Percentiles rank a stretch among this genome's conserved stretches.
These are phyloP conservation scores for Habrosyne pyritoides DNA, from an alignment of 2,888 invertebrate genomes.

Conservation along the genomic window DNA sequence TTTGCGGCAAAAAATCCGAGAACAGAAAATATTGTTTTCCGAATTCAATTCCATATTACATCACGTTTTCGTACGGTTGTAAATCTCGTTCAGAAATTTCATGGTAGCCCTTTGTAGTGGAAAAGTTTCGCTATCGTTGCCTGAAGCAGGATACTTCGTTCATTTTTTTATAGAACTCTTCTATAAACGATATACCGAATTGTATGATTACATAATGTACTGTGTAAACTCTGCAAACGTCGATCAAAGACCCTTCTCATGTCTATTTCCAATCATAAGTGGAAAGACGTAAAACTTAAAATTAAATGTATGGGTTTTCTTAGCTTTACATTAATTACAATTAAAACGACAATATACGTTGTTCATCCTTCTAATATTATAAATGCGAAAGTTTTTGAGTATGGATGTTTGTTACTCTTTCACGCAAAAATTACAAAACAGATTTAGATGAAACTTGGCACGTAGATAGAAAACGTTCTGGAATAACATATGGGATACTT, in stretches of 20 bases:
- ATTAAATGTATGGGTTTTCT: too few relatives aligned
- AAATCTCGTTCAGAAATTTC: constrained; percentile 1
- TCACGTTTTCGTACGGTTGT: not conserved
- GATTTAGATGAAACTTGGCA: too few relatives aligned
- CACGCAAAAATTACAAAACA: too few relatives aligned
- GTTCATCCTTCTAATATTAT: too few relatives aligned
- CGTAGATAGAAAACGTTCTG: too few relatives aligned
- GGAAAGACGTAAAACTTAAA: too few relatives aligned
- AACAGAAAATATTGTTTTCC: not conserved
- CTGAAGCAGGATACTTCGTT: not conserved
- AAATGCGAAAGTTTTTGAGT: too few relatives aligned
- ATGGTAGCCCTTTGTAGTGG: not conserved
- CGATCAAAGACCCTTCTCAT: not conserved
- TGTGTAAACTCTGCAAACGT: not conserved
- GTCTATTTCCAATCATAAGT: not conserved
- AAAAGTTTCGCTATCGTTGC: not conserved
- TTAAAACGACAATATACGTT: too few relatives aligned
- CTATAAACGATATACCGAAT: not conserved
- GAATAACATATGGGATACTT: too few relatives aligned
- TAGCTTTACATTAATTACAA: too few relatives aligned
- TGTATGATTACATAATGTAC: not conserved
- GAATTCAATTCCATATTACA: not conserved
- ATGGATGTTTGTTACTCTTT: too few relatives aligned
- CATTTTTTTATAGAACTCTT: not conserved
- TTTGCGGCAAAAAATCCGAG: not conserved